Evolutionary conservation across 2,888 invertebrate genomes (phyloP).

Genomic region (Drosophila borborema): DNA sequence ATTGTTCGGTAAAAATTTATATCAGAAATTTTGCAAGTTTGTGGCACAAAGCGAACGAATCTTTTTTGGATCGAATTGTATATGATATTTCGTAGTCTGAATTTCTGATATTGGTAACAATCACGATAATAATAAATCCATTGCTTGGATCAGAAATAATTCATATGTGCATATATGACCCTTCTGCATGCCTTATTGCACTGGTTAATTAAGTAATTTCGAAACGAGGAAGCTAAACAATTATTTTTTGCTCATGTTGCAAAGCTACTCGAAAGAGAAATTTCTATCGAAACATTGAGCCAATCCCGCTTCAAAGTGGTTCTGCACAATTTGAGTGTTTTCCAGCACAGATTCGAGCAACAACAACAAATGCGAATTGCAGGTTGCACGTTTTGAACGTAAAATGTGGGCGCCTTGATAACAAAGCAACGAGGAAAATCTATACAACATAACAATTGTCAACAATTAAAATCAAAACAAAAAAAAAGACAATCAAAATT

Average conservation of each 20-base stretch:
- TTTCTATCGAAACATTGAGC: not conserved
- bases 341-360: slow-evolving; percentile 46
- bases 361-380: slow-evolving; percentile 54
- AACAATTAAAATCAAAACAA: slow-evolving; percentile 24
- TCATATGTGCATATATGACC: not conserved
- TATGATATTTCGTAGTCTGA: not conserved
- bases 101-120: not conserved
- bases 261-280: not conserved
- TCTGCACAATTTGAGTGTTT: slow-evolving; percentile 26
- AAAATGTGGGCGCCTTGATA: slow-evolving; percentile 67
- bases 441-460: slow-evolving; percentile 29
- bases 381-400: slow-evolving; percentile 69
- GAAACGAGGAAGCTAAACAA: no score
- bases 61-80: not conserved
- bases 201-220: not conserved
- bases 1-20: not conserved
- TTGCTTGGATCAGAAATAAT: not conserved
- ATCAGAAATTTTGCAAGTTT: slow-evolving; percentile 1
- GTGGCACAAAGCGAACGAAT: not conserved
- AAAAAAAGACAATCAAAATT: slow-evolving; percentile 52
- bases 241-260: not conserved
- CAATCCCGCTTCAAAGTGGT: slow-evolving; percentile 21
- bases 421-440: slow-evolving; percentile 50
- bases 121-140: not conserved
- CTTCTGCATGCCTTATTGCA: not conserved